Evolutionary conservation across 2,113 vertebrate species (phyloP).

Genomic region (Campylorhamphus procurvoides): DNA sequence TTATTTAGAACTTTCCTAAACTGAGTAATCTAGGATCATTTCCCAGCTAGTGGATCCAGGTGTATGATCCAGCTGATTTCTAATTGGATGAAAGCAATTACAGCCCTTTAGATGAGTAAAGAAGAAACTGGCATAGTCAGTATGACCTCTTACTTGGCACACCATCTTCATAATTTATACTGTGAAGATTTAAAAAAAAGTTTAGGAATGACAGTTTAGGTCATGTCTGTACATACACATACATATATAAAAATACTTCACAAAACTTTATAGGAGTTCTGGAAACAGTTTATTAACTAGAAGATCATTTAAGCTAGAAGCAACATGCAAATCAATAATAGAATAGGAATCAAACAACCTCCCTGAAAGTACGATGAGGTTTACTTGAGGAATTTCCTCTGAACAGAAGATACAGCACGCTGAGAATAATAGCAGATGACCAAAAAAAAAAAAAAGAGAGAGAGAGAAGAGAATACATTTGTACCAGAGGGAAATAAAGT

Average conservation of each 20-base stretch:
- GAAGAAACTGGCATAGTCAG: background rate
- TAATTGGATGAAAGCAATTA: background rate
- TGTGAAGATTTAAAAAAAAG: background rate
- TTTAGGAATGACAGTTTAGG: background rate
- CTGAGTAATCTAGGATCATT: background rate
- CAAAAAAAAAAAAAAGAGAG: background rate
- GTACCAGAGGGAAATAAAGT: background rate
- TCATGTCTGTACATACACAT: fast-evolving
- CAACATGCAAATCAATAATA: background rate
- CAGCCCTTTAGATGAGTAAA: background rate
- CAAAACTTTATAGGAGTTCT: background rate
- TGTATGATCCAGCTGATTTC: background rate
- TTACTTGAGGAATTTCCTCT: background rate
- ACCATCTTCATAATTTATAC: background rate
- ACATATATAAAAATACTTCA: background rate
- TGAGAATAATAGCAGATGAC: background rate
- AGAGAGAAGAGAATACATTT: background rate
- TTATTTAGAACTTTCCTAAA: background rate
- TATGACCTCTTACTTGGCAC: background rate
- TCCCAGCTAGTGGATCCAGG: background rate
- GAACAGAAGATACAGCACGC: background rate
- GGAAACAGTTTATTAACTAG: background rate
- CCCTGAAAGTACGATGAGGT: background rate
- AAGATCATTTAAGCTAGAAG: background rate
- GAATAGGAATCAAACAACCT: background rate